Conservation (phyloP, 2,113 vertebrate species). For the Hoplias malabaricus region DNA sequence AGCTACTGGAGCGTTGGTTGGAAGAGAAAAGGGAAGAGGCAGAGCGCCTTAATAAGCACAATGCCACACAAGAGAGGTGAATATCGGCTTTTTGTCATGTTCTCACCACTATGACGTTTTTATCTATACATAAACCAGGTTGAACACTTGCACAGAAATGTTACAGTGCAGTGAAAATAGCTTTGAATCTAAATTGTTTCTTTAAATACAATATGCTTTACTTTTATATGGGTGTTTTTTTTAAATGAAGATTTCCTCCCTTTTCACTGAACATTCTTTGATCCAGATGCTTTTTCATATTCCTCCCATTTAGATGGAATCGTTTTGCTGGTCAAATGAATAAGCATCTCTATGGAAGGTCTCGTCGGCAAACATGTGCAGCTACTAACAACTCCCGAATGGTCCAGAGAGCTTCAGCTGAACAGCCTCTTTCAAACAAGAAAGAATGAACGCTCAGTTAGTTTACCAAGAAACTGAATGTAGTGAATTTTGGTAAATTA, state of each 20-base stretch:
- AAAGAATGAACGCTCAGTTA: not conserved
- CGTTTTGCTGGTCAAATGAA: slow-evolving; percentile 29
- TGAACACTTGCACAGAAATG: too few relatives aligned
- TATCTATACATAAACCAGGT: too few relatives aligned
- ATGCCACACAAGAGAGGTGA: slow-evolving; percentile 68
- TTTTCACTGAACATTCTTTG: too few relatives aligned
- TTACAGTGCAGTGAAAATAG: too few relatives aligned
- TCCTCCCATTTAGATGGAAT: slow-evolving; percentile 24
- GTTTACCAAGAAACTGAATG: not conserved
- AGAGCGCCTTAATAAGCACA: slow-evolving; percentile 67
- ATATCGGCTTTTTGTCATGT: not conserved
- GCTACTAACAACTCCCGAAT: not conserved
- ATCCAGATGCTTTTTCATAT: not conserved
- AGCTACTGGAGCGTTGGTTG: slow-evolving; percentile 70
- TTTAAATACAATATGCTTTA: too few relatives aligned
- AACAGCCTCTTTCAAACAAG: not conserved
- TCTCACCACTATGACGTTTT: too few relatives aligned
- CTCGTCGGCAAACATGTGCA: not conserved
- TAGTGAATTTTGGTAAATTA: not conserved
- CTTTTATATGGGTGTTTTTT: too few relatives aligned
- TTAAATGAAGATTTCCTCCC: too few relatives aligned
- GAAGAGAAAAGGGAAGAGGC: slow-evolving; percentile 71
- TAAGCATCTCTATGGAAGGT: not conserved
- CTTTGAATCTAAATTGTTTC: too few relatives aligned
- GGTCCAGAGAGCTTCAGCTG: not conserved